These are phyloP conservation scores for Zophobas morio DNA, from an alignment of 1,140 invertebrate species.

Conservation along the genomic window DNA sequence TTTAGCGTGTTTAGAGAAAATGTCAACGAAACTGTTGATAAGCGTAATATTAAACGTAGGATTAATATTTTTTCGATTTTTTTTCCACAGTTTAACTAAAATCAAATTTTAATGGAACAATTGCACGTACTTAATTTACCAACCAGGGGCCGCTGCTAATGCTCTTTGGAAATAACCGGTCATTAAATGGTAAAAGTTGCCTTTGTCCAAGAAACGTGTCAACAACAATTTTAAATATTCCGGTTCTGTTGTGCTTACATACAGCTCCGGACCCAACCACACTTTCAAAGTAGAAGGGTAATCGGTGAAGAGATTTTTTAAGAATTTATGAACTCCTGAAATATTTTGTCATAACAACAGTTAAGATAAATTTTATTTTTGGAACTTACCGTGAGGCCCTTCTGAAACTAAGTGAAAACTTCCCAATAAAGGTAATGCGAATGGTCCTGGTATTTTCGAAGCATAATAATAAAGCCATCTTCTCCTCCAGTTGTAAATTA, in stretches of 20 bases:
- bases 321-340: not conserved
- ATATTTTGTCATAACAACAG: not conserved
- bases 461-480: too few species aligned
- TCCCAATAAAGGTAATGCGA: too few species aligned
- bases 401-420: too few species aligned
- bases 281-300: not conserved
- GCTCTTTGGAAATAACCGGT: not conserved
- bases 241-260: too few species aligned
- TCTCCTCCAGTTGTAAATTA: too few species aligned
- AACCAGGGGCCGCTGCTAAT: not conserved
- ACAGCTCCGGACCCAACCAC: not conserved
- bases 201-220: constrained; percentile 4
- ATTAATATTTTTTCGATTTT: not conserved
- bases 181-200: constrained; percentile 1
- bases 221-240: not conserved
- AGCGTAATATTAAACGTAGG: constrained; percentile 5
- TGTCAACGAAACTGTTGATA: not conserved
- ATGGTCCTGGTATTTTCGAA: too few species aligned
- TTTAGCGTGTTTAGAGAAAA: not conserved
- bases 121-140: not conserved
- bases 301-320: not conserved
- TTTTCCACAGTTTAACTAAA: not conserved
- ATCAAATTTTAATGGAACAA: not conserved
- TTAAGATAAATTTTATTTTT: too few species aligned
- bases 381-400: too few species aligned